Evolutionary conservation across 2,888 invertebrate species (phyloP), one percentile per base, ranked within the genome.

Genomic region (Pheosia gnoma): DNA sequence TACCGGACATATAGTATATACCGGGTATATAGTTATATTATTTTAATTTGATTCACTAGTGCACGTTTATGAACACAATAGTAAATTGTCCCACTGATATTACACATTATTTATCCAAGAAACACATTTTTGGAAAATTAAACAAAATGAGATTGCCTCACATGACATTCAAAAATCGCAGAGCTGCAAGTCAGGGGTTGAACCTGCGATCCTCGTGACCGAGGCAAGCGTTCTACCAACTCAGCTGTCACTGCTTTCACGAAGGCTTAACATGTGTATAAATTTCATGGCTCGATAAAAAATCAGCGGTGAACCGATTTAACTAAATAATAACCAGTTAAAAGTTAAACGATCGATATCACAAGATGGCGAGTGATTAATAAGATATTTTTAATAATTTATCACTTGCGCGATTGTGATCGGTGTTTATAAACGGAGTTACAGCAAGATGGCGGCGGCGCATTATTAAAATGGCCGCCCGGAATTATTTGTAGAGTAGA

Each of bases 321-420:
- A 74, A 85, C 84, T 84, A 82, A 87, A 86, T 88, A 88, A 87
- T 85, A 80, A 82, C 85, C 87, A 88, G 88, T 89, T 88, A 88
- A 88, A 57, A 82, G 72, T 71, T 72, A 81, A 79, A 73, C 80
- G 89, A 89, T 88, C 81, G 80, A 80, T 83, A 90, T 89, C 88
- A 73, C 66, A 71, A 78, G 80, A 82, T 84, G 81, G 74, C 74
- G 79, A 82, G 84, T 87, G 90, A 92, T 91, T 88, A 91, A 89
- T 90, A 86, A 81, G 78, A 89, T 91, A 89, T 90, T 87, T 86
- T 83, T 77, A 78, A 86, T 88, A 87, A 92, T 92, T 88, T 88
- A 91, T 92, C 92, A 91, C 83, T 63, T 4, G n/a, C 0, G 41
- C 59, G 90, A 91, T 91, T 82, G 81, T 66, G 75, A 91, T 92